Percentiles rank a stretch among this genome's conserved stretches.
These are phyloP conservation scores for Stegastes partitus DNA, from an alignment of 2,113 vertebrate species.

Conservation along the genomic window DNA sequence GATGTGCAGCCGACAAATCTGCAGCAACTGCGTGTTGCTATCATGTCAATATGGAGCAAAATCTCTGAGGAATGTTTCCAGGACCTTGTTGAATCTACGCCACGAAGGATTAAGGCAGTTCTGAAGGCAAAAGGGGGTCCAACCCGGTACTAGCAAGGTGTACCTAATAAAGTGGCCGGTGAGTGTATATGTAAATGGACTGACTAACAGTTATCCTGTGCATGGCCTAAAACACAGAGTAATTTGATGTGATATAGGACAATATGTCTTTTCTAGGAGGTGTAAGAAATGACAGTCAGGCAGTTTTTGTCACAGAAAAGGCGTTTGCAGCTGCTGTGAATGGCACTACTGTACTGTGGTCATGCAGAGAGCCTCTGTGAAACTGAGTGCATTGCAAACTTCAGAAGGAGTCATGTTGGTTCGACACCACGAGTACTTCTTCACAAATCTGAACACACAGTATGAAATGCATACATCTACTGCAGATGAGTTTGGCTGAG, in stretches of 20 bases:
- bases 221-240: neutral
- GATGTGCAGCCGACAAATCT: no score
- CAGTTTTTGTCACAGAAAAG: neutral
- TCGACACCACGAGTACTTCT: neutral
- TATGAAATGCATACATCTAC: conserved; percentile 6
- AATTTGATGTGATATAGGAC: neutral
- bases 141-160: no score
- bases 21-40: no score
- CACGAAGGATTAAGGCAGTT: no score
- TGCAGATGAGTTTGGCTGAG: neutral
- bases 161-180: no score
- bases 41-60: no score
- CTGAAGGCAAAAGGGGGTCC: no score
- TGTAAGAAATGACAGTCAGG: neutral
- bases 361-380: conserved; percentile 6
- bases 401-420: conserved; percentile 20
- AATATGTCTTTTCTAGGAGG: neutral
- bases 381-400: conserved; percentile 28
- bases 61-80: no score
- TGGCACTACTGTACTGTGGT: conserved; percentile 4
- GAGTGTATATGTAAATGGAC: no score
- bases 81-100: no score
- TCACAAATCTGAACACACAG: conserved; percentile 14
- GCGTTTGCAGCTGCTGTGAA: conserved; percentile 18
- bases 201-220: neutral